Base-by-base conservation (phyloP, 2,888 invertebrate genomes). In the Coenonympha arcania region DNA sequence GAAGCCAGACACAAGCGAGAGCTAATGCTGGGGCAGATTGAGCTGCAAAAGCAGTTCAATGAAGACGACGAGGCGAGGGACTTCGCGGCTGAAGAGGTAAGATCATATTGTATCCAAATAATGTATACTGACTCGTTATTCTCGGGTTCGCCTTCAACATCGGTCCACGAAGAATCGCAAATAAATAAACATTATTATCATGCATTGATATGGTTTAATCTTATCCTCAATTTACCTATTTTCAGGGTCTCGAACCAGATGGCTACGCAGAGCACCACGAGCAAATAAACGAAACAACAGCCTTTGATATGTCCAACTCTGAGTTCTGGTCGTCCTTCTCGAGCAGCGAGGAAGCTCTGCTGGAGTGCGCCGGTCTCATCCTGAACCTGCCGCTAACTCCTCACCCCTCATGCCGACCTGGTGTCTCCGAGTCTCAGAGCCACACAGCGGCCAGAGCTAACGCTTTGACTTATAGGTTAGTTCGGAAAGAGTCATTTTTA, bases 261-360 rank as follows among this genome's bases (percentile, higher is more conserved):
- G 91, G 89, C 2, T 89, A 88, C 63, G 91, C 90, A 0, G 90
- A 90, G 47, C 89, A 90, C 61, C 88, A 89, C 64, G 89, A 88
- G 1, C 82, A 79, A 2, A 76, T 92, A 8, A 91, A 91, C 73
- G 90, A 92, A 64, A 90, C 90, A 0, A 89, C 88, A 0, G 67
- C 88, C 4, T 88, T 91, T 60, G 93, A 93, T 65, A 89, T 90
- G 78, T 92, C 92, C 59, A 91, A 92, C 76, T 92, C 92, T 0
- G 93, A 93, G 71, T 92, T 91, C 76, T 93, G 92, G 91, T 93
- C 93, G 0, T 93, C 93, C 0, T 93, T 93, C 79, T 93, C 93
- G 13, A 92, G 92, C 69, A 92, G 92, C 36, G 93, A 93, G 66
- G 93, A 93, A 66, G 91, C 92, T 0, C 76, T 93, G 3, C 69